These are phyloP conservation scores for Trididemnum clinides DNA, from an alignment of 23 tunicate genomes.

Conservation along the genomic window DNA sequence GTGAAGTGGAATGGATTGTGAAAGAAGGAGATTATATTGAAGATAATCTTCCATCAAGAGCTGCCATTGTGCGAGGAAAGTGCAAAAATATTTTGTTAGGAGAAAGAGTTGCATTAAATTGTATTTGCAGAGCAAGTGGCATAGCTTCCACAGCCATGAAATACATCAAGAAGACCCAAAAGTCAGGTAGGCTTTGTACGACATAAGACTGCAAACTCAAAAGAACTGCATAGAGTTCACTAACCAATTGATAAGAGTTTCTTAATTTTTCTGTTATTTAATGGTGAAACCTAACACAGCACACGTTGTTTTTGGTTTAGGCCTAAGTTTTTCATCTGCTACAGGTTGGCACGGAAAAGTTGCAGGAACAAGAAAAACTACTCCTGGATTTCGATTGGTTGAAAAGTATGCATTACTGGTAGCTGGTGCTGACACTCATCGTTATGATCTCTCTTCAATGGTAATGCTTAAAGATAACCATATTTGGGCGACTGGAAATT, in stretches of 20 bases:
- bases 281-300: neutral
- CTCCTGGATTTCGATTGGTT: conserved; percentile 83
- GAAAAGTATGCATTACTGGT: conserved; percentile 73
- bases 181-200: conserved; percentile 28
- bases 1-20: conserved; percentile 41
- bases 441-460: conserved; percentile 69
- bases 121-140: conserved; percentile 65
- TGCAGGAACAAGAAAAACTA: conserved; percentile 76
- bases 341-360: conserved; percentile 68
- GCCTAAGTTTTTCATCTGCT: no score
- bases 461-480: conserved; percentile 84
- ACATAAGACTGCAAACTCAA: no score
- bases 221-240: no score
- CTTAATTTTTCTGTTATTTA: no score
- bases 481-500: conserved; percentile 45
- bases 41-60: neutral
- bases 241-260: no score
- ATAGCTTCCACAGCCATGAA: conserved; percentile 38
- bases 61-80: conserved; percentile 40
- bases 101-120: conserved; percentile 69
- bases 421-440: conserved; percentile 79
- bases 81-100: conserved; percentile 52
- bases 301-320: neutral
- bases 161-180: neutral
- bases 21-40: conserved; percentile 2